Evolutionary conservation across 2,888 invertebrate genomes (phyloP).

Genomic region (Drosophila anomalipes): DNA sequence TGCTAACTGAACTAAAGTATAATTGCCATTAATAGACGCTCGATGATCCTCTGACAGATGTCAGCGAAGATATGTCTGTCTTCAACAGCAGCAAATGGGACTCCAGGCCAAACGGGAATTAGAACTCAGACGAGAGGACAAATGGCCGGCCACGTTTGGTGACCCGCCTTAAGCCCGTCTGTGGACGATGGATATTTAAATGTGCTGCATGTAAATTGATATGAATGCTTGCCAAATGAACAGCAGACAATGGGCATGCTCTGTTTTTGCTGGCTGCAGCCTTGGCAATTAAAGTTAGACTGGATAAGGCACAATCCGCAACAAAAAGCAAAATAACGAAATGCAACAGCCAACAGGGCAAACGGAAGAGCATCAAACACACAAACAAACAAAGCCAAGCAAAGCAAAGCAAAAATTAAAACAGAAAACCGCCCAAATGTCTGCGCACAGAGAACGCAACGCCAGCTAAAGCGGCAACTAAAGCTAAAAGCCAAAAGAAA

Average conservation of each 20-base stretch:
- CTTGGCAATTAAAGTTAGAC: constrained; percentile 32
- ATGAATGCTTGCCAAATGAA: constrained; percentile 37
- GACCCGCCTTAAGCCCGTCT: neutral
- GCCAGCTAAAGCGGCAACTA: constrained; percentile 15
- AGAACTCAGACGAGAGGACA: neutral
- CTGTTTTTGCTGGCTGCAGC: constrained; percentile 14
- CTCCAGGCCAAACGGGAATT: neutral
- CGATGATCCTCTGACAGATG: too few relatives aligned
- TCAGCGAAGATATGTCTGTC: neutral
- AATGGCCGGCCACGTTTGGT: constrained; percentile 1
- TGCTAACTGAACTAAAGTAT: neutral
- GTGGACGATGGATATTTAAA: neutral
- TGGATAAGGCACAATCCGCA: neutral
- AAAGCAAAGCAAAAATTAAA: neutral
- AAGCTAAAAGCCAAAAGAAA: constrained; percentile 31
- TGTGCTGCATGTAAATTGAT: constrained; percentile 8
- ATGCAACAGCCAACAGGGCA: constrained; percentile 15
- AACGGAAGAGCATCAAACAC: constrained; percentile 28
- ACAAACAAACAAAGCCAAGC: neutral
- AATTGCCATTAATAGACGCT: constrained; percentile 14
- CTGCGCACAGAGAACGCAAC: neutral
- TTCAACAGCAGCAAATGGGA: neutral
- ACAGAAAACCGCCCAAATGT: constrained; percentile 10
- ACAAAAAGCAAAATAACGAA: constrained; percentile 13
- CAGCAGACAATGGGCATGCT: constrained; percentile 1